Conservation (phyloP, 92 coral and sea anemone species). For the Paramuricea clavata region DNA sequence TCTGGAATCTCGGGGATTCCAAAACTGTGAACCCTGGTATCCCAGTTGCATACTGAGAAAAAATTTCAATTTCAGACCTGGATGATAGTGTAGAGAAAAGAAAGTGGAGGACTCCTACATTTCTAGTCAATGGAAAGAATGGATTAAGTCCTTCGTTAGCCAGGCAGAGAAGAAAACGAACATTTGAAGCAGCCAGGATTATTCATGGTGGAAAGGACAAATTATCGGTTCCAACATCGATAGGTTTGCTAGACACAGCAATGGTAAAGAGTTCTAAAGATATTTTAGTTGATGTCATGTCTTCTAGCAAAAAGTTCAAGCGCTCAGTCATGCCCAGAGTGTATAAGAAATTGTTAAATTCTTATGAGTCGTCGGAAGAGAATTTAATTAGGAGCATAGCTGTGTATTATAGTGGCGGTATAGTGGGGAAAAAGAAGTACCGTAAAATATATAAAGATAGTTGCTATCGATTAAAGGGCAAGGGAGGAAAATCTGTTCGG, state of each 20-base stretch:
- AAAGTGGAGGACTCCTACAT: no score
- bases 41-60: no score
- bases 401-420: constrained; percentile 37
- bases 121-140: no score
- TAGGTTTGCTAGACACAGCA: not conserved
- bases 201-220: constrained; percentile 3
- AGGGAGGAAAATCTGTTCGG: not conserved
- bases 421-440: constrained; percentile 29
- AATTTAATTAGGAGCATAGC: constrained; percentile 17
- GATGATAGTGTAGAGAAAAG: no score
- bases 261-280: not conserved
- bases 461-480: not conserved
- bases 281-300: not conserved
- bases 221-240: not conserved
- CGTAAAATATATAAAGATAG: constrained; percentile 20
- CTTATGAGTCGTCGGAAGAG: constrained; percentile 29
- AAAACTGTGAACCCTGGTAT: no score
- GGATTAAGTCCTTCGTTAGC: no score
- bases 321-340: not conserved
- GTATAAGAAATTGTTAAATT: not conserved
- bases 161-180: not conserved
- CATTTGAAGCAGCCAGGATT: not conserved
- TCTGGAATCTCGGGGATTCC: no score
- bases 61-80: no score
- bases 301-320: not conserved